Evolutionary conservation across 2,797 vertebrate species (phyloP), one percentile per base, ranked within the genome.

Genomic region (Esox lucius): DNA sequence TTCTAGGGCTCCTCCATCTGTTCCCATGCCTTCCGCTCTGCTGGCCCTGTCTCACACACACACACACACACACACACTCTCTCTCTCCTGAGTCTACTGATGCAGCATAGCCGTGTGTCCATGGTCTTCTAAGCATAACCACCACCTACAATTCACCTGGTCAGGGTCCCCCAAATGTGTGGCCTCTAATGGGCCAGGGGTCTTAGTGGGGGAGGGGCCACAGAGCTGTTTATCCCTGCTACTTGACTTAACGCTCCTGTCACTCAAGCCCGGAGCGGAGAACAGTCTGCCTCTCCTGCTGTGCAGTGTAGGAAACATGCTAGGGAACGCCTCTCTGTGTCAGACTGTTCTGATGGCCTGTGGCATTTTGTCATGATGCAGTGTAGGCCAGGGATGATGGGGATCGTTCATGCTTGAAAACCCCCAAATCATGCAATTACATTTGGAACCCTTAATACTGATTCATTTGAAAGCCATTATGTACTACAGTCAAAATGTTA

Each of bases 1-100:
- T 53, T 71, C 51, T 35, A 22, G 13, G 61, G 72, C n/a, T 22
- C 64, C 28, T 68, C 80, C 69, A 82, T 82, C 77, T 82, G 80
- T 72, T 79, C 62, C 75, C 28, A 33, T 75, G 62, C 48, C 42
- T 77, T 82, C 74, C 68, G 51, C 71, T 75, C 65, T 77, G 74
- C 19, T 19, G 19, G 51, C 51, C 67, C 59, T 70, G 76, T 69
- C 74, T 70, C 75, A 12, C 39, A 73, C 28, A 67, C 66, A 70
- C 16, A 35, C 61, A 67, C 62, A 66, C 35, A 56, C 46, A 65
- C 71, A 64, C 70, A 62, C 19, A 46, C 17, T n/a, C n/a, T n/a
- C n/a, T n/a, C 28, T 31, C 69, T 2, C 49, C 8, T 4, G 42
- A 48, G 39, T 53, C 16, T 24, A 26, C 33, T n/a, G 22, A 59